phyloP scores from a whole-genome alignment of 2,113 vertebrate genomes.

The Hippocampus barbouri region DNA sequence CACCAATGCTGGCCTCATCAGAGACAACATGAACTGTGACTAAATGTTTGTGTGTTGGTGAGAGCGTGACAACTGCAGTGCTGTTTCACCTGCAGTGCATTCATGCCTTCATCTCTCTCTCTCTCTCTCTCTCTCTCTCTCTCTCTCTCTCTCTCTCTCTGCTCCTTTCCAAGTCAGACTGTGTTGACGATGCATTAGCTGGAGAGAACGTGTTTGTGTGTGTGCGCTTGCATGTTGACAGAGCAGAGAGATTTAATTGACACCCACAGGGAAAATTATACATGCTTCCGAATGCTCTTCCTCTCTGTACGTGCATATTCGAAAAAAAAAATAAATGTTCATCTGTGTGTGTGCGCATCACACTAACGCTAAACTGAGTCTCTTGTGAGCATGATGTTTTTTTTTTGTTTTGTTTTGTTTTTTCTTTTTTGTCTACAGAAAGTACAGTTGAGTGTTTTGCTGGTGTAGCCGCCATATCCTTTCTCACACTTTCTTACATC shows the following conservation, averaged over 20 bases:
- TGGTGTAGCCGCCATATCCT: neutral
- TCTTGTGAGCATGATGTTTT: constrained; percentile 8
- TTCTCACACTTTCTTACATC: neutral
- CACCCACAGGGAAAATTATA: constrained; percentile 64
- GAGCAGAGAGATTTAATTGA: constrained; percentile 64
- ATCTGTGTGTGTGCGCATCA: constrained; percentile 13
- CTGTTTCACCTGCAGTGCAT: constrained; percentile 20
- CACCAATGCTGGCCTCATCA: neutral
- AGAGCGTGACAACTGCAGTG: neutral
- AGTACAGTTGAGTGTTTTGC: neutral
- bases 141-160: constrained; percentile 33
- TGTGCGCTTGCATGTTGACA: constrained; percentile 43
- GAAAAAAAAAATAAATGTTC: neutral
- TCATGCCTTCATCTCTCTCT: constrained; percentile 37
- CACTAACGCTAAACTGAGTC: constrained; percentile 24
- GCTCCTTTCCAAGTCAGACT: constrained; percentile 47
- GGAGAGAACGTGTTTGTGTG: constrained; percentile 31
- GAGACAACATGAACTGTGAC: constrained; percentile 13
- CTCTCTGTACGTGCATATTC: neutral
- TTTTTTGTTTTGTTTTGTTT: constrained; percentile 7
- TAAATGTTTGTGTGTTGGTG: constrained; percentile 13
- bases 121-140: constrained; percentile 36
- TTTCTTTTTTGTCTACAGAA: neutral
- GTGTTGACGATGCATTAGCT: constrained; percentile 55
- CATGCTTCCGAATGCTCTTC: constrained; percentile 53